Base-by-base conservation (phyloP, 2,113 vertebrate species). In the Cyanoliseus patagonus region DNA sequence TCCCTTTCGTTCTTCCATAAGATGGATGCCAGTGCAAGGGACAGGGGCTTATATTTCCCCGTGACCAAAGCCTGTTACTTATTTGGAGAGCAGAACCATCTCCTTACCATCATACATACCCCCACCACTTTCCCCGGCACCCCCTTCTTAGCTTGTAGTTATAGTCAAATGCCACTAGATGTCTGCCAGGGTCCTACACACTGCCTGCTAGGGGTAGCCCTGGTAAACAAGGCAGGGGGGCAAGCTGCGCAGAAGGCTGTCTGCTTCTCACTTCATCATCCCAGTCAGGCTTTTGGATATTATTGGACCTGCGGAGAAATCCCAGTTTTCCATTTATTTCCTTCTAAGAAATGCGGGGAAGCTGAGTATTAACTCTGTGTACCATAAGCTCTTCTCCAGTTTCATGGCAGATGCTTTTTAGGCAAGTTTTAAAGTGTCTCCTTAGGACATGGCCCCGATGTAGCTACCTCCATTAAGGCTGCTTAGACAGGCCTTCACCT, bases 181-280 rank as follows among this genome's bases (percentile, higher is more conserved):
- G 94, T 94, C 95, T 95, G 74, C 41, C 89, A 35, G 89, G 91
- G 81, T 3, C 77, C 92, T 92, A 46, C 39, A 7, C 80, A 23
- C 7, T n/a, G 31, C 31, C 89, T 75, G 86, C 77, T 33, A 8
- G 51, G 67, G 35, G 28, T 11, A 49, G 72, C 53, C 79, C 63
- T 4, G 82, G 14, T 27, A 2, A n/a, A 3, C 11, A 7, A 41
- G 31, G 53, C 41, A 47, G 31, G 88, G 69, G 23, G 4, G 7
- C 17, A 1, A 46, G 53, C n/a, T 42, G n/a, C 8, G 86, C 73
- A 37, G 33, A 27, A 72, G 8, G 47, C 84, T 9, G 35, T 9
- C 61, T 53, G 24, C 5, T 80, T 35, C 42, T 73, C 80, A 27
- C 42, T 63, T 66, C 55, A 5, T 49, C 31, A n/a, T 28, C 46